These are phyloP conservation scores for Muschampia staudingeri DNA, from an alignment of 2,888 invertebrate species.

Conservation along the genomic window DNA sequence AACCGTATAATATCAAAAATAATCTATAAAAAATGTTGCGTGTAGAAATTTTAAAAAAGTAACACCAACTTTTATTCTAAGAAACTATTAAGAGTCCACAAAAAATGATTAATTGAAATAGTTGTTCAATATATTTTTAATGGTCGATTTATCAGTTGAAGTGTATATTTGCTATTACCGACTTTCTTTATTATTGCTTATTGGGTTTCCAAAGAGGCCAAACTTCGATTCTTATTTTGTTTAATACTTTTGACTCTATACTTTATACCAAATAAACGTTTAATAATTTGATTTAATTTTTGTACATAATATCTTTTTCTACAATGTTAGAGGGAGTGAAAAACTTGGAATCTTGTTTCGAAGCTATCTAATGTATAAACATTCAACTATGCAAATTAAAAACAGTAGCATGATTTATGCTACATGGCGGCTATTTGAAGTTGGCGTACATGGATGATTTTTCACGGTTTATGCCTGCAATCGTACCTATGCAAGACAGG, in stretches of 20 bases:
- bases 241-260: background rate
- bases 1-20: background rate
- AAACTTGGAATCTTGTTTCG: background rate
- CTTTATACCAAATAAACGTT: background rate
- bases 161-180: no score
- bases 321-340: background rate
- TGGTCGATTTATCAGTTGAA: no score
- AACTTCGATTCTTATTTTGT: background rate
- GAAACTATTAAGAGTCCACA: background rate
- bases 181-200: background rate
- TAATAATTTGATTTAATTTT: background rate
- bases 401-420: slow-evolving; percentile 35
- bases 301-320: no score
- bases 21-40: background rate
- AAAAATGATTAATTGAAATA: background rate
- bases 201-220: background rate
- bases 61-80: background rate
- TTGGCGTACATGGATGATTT: slow-evolving; percentile 39
- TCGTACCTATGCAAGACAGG: slow-evolving; percentile 38
- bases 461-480: slow-evolving; percentile 39
- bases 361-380: background rate
- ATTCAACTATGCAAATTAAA: background rate
- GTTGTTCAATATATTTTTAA: no score
- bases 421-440: slow-evolving; percentile 32
- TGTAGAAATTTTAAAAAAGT: background rate